Base-by-base conservation (phyloP, 2,888 invertebrate genomes). In the Sinelater perroti region DNA sequence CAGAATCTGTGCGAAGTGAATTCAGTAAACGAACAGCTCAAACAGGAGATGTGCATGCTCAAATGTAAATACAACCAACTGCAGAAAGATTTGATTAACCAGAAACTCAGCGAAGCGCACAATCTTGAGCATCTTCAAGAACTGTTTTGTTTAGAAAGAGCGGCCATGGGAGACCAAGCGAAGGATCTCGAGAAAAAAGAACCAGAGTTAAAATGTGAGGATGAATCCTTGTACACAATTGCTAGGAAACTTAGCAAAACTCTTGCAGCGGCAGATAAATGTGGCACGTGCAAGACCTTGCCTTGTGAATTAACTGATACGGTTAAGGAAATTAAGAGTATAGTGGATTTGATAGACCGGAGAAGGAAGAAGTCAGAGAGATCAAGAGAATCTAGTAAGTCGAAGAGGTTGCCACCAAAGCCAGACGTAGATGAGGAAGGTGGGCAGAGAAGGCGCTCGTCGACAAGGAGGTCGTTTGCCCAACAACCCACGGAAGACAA, bases 1-100 rank as follows among this genome's bases (percentile, higher is more conserved):
- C 61, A 66, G 14, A 74, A 72, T 44, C 64, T 75, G 31, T 62
- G 46, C 18, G 72, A 76, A 36, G 55, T 78, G 33, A 70, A 68
- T 26, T 59, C 64, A 2, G 64, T 68, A 8, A 78, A 77, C 52
- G 62, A 61, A 11, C 60, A 70, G 49, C 56, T 77, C 1, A 73
- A 72, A 44, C 68, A 70, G 18, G 72, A 75, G 30, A 55, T 70
- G 63, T 56, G 62, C 13, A 60, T 67, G 3, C 56, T 75, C 11
- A 70, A 72, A 21, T 63, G 65, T 11, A 69, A 73, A 64, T 73
- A 72, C 45, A 63, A 67, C 2, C 70, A 72, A 51, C 52, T 78
- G n/a, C 74, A 78, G 53, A 71, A 75, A 3, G 75, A 77, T 57
- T 63, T 78, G 35, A 67, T 78, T n/a, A 72, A 75, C 47, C 77